Base-by-base conservation (phyloP, 2,113 vertebrate genomes). In the Vicugna pacos region DNA sequence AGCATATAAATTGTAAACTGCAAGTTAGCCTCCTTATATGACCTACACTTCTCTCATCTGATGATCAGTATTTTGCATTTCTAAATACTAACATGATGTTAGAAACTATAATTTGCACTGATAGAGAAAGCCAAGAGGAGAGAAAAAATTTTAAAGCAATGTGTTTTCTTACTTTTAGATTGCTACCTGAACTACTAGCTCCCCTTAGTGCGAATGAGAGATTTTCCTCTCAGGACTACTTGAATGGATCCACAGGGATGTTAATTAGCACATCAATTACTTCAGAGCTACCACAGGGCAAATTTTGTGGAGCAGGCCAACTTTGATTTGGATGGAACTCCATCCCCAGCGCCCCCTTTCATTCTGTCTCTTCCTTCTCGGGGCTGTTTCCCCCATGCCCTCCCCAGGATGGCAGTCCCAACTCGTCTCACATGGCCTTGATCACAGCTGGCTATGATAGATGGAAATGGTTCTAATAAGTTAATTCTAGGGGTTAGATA, bases 401-500 rank as follows among this genome's bases (percentile, higher is more conserved):
- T 70, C 17, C 83, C 76, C 30, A 42, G 50, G 26, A 81, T 4
- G 4, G 38, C n/a, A 6, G 10, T 48, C 72, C 62, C n/a, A 26
- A 42, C 8, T 58, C 28, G 26, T 73, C 58, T 73, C 79, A 19
- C 12, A 2, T 60, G 77, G 67, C 82, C 82, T 85, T 85, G 65
- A 62, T 91, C 17, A 17, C 92, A 96, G 92, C 77, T 97, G 87
- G 8, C 67, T 86, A 60, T 67, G 62, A 65, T 73, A 90, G 90
- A 86, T 35, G 73, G 87, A 85, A 95, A 91, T 75, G 42, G 42
- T 83, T 95, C 77, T 96, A 92, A 89, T 93, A 73, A 95, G 72
- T 46, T 93, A 91, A 95, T 96, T 96, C 88, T 90, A 92, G 88
- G 67, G 77, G 67, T 73, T 83, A 87, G 67, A 82, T 73, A 95